Evolutionary conservation across 2,113 vertebrate species (phyloP).

Genomic region (Indicator maculatus): DNA sequence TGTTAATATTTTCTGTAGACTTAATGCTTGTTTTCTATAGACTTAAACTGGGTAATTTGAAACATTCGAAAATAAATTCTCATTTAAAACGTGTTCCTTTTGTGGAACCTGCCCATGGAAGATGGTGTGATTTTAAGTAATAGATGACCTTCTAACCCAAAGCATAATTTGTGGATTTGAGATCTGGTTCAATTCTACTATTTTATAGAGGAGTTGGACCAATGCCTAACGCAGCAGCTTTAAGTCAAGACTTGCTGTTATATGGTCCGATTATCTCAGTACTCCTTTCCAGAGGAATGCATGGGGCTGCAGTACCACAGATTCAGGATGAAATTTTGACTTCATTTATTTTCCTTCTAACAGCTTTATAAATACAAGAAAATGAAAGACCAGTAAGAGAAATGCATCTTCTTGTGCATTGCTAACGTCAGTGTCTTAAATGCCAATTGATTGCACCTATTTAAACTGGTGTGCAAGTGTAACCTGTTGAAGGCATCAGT

Average conservation of each 20-base stretch:
- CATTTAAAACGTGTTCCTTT: background rate
- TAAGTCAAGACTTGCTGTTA: slow-evolving; percentile 13
- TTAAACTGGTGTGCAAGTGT: background rate
- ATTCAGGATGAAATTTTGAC: background rate
- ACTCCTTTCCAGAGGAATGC: background rate
- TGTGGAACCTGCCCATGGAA: background rate
- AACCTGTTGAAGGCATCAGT: background rate
- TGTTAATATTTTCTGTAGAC: background rate
- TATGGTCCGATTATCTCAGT: background rate
- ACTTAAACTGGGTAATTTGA: background rate
- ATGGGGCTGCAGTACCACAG: background rate
- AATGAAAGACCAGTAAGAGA: background rate
- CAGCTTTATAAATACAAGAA: background rate
- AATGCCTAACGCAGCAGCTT: background rate
- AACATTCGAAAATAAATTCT: background rate
- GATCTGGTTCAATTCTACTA: background rate
- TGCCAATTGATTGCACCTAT: background rate
- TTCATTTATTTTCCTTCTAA: slow-evolving; percentile 19
- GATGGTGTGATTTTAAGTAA: background rate
- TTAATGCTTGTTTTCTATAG: background rate
- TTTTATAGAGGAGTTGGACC: background rate
- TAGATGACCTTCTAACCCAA: background rate
- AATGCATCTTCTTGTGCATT: background rate
- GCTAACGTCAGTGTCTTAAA: background rate
- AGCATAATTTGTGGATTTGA: background rate